Base-by-base conservation (phyloP, 64 coral and sea anemone genomes). In the Astreopora myriophthalma region DNA sequence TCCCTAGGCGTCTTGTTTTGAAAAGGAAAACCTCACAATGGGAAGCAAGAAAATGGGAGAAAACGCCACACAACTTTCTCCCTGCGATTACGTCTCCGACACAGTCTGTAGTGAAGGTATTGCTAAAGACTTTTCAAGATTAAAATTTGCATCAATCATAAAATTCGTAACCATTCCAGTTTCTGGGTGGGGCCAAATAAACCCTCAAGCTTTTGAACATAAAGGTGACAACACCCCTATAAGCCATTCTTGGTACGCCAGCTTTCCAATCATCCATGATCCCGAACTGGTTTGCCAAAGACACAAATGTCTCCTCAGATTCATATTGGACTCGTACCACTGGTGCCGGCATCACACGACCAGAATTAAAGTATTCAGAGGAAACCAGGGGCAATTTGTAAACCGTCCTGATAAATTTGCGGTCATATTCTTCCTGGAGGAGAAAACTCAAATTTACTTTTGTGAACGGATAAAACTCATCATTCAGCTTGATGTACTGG, bases 161-260 rank as follows among this genome's bases (percentile, higher is more conserved):
- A 68, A 36, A 74, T 44, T 74, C 32, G 35, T 89, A 89, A 46
- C 84, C 75, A 62, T 19, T 42, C 94, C 94, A 96, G 19, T 69
- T 40, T 14, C 31, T 85, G 55, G 89, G 90, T 57, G 94, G 94
- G 34, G 94, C 90, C 37, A 96, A 58, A 48, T 85, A 96, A 62
- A 96, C 86, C 64, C 94, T 89, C 6, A 74, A 58, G 2, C 72
- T 80, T 42, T 74, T 82, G 30, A 89, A 88, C 10, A 96, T 84
- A 96, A 96, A 89, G 17, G 78, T 92, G 30, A 96, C 90, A 37
- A 96, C 61, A 67, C 94, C 94, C n/a, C 37, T 83, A 64, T 96
- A 96, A 8, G 90, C 94, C 94, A 96, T 96, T 85, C 94, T 85
- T 11, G 94, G 94, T 5, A 96, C 94, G 19, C 94, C 94, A 16